These are phyloP conservation scores for Caenorhabditis tropicalis DNA, from an alignment of 1,140 invertebrate species.

Conservation along the genomic window DNA sequence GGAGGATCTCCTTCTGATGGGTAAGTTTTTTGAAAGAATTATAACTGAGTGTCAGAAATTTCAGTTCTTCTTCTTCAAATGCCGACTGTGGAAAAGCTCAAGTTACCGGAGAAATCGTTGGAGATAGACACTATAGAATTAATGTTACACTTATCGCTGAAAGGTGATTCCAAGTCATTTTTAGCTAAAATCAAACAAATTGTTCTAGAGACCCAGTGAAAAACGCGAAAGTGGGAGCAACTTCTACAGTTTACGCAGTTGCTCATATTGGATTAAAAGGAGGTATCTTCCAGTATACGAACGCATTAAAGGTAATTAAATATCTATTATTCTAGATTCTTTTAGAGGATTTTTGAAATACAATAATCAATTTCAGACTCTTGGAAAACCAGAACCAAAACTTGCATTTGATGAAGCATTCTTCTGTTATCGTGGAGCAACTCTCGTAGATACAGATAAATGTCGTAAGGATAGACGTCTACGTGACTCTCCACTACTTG, in stretches of 20 bases:
- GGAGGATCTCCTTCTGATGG: conserved; percentile 57
- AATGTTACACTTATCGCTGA: conserved; percentile 71
- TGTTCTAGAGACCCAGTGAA: conserved; percentile 67
- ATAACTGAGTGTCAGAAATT: not conserved
- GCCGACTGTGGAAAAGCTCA: conserved; percentile 70
- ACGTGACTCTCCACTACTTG: conserved; percentile 44
- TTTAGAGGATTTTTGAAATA: not conserved
- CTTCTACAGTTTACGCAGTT: conserved; percentile 68
- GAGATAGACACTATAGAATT: conserved; percentile 64
- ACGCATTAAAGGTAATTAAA: conserved; percentile 50
- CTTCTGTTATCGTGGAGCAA: conserved; percentile 70
- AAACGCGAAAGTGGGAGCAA: conserved; percentile 70
- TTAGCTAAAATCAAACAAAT: not conserved
- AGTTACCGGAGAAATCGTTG: conserved; percentile 69
- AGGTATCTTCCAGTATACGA: conserved; percentile 71
- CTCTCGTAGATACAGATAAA: conserved; percentile 53
- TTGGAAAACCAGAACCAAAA: conserved; percentile 64
- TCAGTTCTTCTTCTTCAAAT: conserved; percentile 13
- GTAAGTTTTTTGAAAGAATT: conserved; percentile 30
- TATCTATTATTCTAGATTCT: not conserved
- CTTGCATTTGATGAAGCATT: conserved; percentile 70
- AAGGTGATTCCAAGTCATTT: conserved; percentile 52
- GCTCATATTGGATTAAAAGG: conserved; percentile 70
- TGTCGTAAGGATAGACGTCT: conserved; percentile 56
- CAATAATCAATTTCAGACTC: not conserved